Evolutionary conservation across 2,797 vertebrate genomes (phyloP).

Genomic region (Halcyon smyrnensis): DNA sequence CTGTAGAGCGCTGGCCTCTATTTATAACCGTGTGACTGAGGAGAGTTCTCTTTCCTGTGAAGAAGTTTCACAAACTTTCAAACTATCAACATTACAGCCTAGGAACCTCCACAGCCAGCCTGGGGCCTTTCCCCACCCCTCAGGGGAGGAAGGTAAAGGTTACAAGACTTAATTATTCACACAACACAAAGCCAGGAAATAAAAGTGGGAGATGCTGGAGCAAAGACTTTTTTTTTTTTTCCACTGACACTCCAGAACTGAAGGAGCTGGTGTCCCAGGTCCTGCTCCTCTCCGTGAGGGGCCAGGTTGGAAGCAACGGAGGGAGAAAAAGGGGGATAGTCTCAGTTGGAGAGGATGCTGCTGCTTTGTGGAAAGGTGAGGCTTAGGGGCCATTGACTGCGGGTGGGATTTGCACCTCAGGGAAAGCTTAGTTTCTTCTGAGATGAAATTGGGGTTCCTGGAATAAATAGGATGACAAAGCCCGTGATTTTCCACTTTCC

Average conservation of each 20-base stretch:
- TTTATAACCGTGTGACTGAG: neutral
- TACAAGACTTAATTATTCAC: neutral
- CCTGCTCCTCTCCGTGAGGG: rapidly evolving
- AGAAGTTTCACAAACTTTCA: neutral
- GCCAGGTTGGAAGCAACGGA: neutral
- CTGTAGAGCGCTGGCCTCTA: neutral
- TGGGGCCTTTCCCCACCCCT: neutral
- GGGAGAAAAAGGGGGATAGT: neutral
- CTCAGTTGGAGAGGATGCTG: neutral
- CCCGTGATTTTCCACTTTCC: constrained; percentile 18
- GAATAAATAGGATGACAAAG: neutral
- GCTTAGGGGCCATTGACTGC: neutral
- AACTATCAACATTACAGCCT: neutral
- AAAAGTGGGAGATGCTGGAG: neutral
- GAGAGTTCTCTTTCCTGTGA: neutral
- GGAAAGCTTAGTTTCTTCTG: neutral
- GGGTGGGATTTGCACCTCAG: neutral
- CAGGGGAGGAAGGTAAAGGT: neutral
- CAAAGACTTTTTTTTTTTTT: neutral
- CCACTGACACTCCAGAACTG: neutral
- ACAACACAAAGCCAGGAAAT: neutral
- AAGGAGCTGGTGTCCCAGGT: neutral
- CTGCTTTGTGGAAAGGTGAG: neutral
- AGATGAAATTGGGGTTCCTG: neutral
- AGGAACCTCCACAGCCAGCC: neutral